Percentiles rank a stretch among this genome's conserved stretches.
phyloP scores from a whole-genome alignment of 2,888 invertebrate genomes.

The Pollenia angustigena region DNA sequence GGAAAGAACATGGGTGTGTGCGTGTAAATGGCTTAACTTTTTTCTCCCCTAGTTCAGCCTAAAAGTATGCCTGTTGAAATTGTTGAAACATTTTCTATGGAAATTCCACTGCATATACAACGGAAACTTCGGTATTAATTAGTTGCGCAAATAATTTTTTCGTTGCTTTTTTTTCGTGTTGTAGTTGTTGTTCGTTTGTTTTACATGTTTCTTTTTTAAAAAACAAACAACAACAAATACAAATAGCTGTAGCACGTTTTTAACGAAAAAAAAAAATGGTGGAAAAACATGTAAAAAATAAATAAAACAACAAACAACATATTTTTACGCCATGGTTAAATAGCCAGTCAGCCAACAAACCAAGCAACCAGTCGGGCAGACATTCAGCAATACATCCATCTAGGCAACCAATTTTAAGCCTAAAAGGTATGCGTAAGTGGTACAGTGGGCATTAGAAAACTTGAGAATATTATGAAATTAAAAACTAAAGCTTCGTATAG shows the following conservation, averaged over 20 bases:
- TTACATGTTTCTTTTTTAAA: conserved; percentile 18
- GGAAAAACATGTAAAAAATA: conserved; percentile 5
- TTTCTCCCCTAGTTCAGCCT: conserved; percentile 39
- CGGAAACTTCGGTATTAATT: conserved; percentile 75
- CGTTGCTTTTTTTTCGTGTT: conserved; percentile 31
- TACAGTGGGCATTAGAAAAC: neutral
- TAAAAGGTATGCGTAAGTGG: conserved; percentile 48
- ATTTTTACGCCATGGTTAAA: conserved; percentile 24
- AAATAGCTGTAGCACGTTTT: conserved; percentile 6
- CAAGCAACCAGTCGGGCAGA: neutral
- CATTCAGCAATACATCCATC: conserved; percentile 34
- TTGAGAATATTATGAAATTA: no score
- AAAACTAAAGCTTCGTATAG: no score
- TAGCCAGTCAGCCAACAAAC: conserved; percentile 25
- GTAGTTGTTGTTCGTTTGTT: conserved; percentile 19
- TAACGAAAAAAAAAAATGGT: neutral
- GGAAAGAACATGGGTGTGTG: neutral
- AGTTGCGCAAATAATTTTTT: conserved; percentile 75
- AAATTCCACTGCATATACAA: conserved; percentile 66
- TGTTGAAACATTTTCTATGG: conserved; percentile 63
- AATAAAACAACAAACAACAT: neutral
- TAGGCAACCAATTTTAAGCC: conserved; percentile 48
- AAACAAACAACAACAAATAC: conserved; percentile 1
- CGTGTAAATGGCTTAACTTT: conserved; percentile 6
- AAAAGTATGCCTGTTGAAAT: conserved; percentile 54